Base-by-base conservation (phyloP, 1,140 invertebrate species). In the Globodera rostochiensis region DNA sequence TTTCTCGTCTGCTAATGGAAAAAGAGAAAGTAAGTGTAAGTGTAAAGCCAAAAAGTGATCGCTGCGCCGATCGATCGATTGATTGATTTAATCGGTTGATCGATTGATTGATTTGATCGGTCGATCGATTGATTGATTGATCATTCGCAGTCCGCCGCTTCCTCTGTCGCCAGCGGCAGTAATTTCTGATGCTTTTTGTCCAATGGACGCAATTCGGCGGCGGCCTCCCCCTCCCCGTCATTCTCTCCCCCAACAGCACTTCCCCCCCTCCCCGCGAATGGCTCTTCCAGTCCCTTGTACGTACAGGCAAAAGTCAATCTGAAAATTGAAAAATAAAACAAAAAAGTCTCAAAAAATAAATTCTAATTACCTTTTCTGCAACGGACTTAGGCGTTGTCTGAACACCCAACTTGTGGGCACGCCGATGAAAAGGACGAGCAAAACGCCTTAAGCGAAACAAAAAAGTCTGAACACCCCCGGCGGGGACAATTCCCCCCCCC, bases 361-460 rank as follows among this genome's bases (percentile, higher is more conserved):
- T 47, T 11, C 3, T 21, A 71, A 36, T 21, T 0, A 80, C 78
- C 74, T 77, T 80, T 80, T 80, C 36, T 77, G 57, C 36, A n/a
- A 46, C 21, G 19, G n/a, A 79, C 8, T 53, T 45, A 19, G 46
- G 36, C 21, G 36, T 74, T 78, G 47, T 25, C 57, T 53, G n/a
- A 80, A 49, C 1, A 47, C 53, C 15, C 53, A 45, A 21, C 78
- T 80, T 25, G 47, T 13, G 8, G 53, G 15, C 25, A 73, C 11
- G 9, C 75, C 75, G 19, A 80, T 79, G 21, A 79, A 8, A 64
- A 76, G 5, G n/a, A 80, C 69, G 11, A 80, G 69, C 53, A 80
- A 9, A 45, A 76, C 13, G 74, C 47, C 74, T 79, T 13, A 79
- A 15, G 53, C 19, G 36, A 46, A 11, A 50, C 19, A 79, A 21